Conservation (phyloP, 2,113 vertebrate genomes). For the Parus major region DNA sequence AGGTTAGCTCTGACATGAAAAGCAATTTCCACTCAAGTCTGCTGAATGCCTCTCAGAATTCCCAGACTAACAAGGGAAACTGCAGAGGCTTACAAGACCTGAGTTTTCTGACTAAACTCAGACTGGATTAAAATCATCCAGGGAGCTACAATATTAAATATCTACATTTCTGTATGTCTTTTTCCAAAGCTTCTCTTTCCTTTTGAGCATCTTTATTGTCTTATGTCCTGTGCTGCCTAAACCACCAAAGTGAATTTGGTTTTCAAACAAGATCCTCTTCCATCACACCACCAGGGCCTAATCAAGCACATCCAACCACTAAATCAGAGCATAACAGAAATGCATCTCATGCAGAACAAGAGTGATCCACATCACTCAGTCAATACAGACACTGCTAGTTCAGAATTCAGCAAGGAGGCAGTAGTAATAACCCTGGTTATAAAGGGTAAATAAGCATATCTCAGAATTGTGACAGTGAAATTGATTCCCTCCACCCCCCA, state of each 20-base stretch:
- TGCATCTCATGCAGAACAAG: not conserved
- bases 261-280: not conserved
- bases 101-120: not conserved
- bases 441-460: not conserved
- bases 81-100: not conserved
- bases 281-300: not conserved
- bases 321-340: not conserved
- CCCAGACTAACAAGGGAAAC: not conserved
- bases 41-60: not conserved
- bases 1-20: not conserved
- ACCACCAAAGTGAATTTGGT: not conserved
- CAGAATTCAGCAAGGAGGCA: not conserved
- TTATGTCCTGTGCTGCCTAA: not conserved
- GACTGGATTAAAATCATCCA: not conserved
- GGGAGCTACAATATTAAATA: not conserved
- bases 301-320: not conserved
- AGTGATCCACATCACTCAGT: not conserved
- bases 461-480: not conserved
- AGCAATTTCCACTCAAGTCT: not conserved
- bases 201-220: not conserved
- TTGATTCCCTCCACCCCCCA: accelerated
- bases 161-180: not conserved
- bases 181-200: not conserved
- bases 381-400: not conserved
- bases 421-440: not conserved